Evolutionary conservation across 53 echinoderm and acorn worm species (phyloP).

Genomic region (Luidia sarsii): DNA sequence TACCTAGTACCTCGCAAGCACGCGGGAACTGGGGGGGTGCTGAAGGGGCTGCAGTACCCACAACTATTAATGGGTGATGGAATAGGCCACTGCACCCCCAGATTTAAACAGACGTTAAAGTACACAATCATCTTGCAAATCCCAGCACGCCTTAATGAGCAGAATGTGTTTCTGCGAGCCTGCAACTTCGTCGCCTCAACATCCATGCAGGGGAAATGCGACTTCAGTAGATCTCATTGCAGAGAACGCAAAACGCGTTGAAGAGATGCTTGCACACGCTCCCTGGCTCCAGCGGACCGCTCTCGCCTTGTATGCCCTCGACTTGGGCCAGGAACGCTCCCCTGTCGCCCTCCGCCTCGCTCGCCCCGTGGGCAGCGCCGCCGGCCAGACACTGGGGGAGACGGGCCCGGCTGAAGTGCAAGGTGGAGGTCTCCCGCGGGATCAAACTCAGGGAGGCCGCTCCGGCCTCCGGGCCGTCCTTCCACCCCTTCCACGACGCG

Average conservation of each 20-base stretch:
- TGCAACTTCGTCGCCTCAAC: no score
- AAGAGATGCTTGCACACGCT: not conserved
- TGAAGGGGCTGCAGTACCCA: no score
- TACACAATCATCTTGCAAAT: no score
- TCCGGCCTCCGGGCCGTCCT: not conserved
- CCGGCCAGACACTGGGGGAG: not conserved
- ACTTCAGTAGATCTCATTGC: constrained; percentile 4
- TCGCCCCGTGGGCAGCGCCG: not conserved
- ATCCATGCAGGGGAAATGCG: no score
- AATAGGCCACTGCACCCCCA: no score
- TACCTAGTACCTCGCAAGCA: no score
- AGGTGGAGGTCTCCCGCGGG: not conserved
- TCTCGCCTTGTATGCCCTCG: not conserved
- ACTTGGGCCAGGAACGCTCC: not conserved
- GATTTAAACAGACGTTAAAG: no score
- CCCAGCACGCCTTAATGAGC: no score
- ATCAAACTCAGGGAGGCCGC: not conserved
- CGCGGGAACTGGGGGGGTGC: no score
- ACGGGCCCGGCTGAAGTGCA: not conserved
- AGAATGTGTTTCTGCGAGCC: no score
- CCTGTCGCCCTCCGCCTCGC: not conserved
- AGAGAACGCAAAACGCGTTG: constrained; percentile 18
- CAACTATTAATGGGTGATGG: no score
- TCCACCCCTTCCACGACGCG: not conserved
- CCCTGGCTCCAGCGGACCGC: not conserved